A percentile compares a stretch with the other conserved stretches of the same genome.
Evolutionary conservation across 1,140 invertebrate genomes (phyloP).

Genomic region (Aphelinus certus): DNA sequence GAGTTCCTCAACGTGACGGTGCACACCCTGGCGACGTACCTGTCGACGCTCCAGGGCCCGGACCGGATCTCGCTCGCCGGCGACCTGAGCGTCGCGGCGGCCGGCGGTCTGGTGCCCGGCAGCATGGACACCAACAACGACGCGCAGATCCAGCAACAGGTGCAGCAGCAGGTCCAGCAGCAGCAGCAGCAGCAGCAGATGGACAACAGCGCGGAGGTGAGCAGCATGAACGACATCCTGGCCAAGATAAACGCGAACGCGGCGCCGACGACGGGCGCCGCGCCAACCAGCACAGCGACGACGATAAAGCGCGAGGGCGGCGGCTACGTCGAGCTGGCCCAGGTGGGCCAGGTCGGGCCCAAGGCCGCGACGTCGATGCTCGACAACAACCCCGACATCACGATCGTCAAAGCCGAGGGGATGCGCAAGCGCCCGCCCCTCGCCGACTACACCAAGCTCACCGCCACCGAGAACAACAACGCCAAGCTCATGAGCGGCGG

Average conservation of each 20-base stretch:
- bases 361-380: slow-evolving; percentile 65
- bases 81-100: slow-evolving; percentile 53
- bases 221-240: slow-evolving; percentile 56
- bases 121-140: slow-evolving; percentile 55
- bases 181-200: neutral
- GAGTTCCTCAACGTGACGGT: slow-evolving; percentile 79
- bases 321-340: slow-evolving; percentile 58
- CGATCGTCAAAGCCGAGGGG: slow-evolving; percentile 71
- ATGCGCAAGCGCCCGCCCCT: slow-evolving; percentile 52
- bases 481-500: slow-evolving; percentile 63
- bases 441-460: slow-evolving; percentile 61
- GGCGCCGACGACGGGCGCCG: slow-evolving; percentile 47
- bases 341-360: slow-evolving; percentile 47
- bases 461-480: slow-evolving; percentile 62
- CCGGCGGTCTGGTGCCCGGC: slow-evolving; percentile 26
- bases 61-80: slow-evolving; percentile 64
- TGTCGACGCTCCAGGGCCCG: slow-evolving; percentile 70
- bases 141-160: slow-evolving; percentile 30
- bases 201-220: slow-evolving; percentile 50
- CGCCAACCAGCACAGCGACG: slow-evolving; percentile 52
- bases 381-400: slow-evolving; percentile 72
- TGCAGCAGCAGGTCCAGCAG: slow-evolving; percentile 20
- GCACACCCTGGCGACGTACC: slow-evolving; percentile 75
- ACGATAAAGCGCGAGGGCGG: slow-evolving; percentile 63
- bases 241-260: slow-evolving; percentile 59